Base-by-base conservation (phyloP, 2,888 invertebrate genomes). In the Tachystola acroxantha region DNA sequence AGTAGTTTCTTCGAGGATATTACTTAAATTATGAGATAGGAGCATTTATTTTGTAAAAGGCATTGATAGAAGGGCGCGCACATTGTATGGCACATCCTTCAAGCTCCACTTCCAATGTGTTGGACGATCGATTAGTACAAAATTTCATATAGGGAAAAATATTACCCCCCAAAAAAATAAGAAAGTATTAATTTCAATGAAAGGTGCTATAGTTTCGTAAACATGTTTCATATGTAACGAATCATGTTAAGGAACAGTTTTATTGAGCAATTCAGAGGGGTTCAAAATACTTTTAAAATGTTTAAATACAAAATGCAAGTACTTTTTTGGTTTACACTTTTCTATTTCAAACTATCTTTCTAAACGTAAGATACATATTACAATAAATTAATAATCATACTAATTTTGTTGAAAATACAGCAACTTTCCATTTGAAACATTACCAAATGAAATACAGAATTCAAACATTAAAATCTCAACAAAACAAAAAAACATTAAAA, bases 1-100 rank as follows among this genome's bases (percentile, higher is more conserved):
- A 72, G 81, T 84, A 80, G 82, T 79, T 82, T 82, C 82, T 78
- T 78, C 69, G 76, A 77, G 70, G 77, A 80, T 82, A 82, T 84
- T 78, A 80, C 81, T 84, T 84, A 80, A 82, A 85, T 80, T 80
- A 82, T 81, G 78, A 75, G 66, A 78, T 81, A 82, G 78, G 81
- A 77, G 81, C 84, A 84, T 82, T 82, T 84, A 84, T 76, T 68
- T 65, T 52, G 67, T 60, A 47, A 48, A 56, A 24, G 16, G 16
- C n/a, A n/a, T n/a, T n/a, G n/a, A n/a, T n/a, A n/a, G n/a, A n/a
- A 37, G 73, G 53, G 61, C 62, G 64, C 57, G 57, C 65, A 60
- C 62, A 55, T 57, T 58, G 63, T 54, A 59, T 57, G 59, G 57
- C 34, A 46, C 46, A 57, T 60, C 57, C 53, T 55, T 50, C 52